Evolutionary conservation across 1,140 invertebrate species (phyloP).

Genomic region (Potamilus streckersoni): DNA sequence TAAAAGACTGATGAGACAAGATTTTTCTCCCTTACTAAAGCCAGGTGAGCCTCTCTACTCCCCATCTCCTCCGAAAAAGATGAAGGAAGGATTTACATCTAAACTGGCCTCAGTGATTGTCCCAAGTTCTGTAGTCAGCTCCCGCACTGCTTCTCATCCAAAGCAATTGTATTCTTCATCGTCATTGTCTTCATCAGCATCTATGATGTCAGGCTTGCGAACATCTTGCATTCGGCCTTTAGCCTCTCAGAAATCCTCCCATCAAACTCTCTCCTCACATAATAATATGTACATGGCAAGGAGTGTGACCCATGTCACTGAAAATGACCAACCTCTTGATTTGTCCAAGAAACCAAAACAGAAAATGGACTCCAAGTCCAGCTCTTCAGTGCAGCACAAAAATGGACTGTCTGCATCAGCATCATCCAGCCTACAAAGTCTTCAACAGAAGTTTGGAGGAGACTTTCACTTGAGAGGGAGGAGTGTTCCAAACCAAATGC

Average conservation of each 20-base stretch:
- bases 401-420: neutral
- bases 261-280: no score
- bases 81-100: slow-evolving; percentile 30
- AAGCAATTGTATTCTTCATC: slow-evolving; percentile 30
- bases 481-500: slow-evolving; percentile 34
- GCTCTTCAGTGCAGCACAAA: no score
- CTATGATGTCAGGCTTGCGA: slow-evolving; percentile 11
- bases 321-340: slow-evolving; percentile 57
- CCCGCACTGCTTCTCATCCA: slow-evolving; percentile 28
- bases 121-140: slow-evolving; percentile 20
- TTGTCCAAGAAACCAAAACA: slow-evolving; percentile 49
- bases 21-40: slow-evolving; percentile 28
- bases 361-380: no score
- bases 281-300: no score
- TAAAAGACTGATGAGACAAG: slow-evolving; percentile 44
- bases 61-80: slow-evolving; percentile 22
- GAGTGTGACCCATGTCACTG: neutral
- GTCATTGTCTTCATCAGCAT: no score
- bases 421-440: slow-evolving; percentile 57
- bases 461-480: slow-evolving; percentile 47
- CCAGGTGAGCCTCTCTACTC: slow-evolving; percentile 13
- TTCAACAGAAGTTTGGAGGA: slow-evolving; percentile 60
- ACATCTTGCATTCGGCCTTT: slow-evolving; percentile 11
- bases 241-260: slow-evolving; percentile 4
- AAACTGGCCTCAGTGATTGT: slow-evolving; percentile 36